Base-by-base conservation (phyloP, 2,113 vertebrate species). In the Opisthocomus hoazin region DNA sequence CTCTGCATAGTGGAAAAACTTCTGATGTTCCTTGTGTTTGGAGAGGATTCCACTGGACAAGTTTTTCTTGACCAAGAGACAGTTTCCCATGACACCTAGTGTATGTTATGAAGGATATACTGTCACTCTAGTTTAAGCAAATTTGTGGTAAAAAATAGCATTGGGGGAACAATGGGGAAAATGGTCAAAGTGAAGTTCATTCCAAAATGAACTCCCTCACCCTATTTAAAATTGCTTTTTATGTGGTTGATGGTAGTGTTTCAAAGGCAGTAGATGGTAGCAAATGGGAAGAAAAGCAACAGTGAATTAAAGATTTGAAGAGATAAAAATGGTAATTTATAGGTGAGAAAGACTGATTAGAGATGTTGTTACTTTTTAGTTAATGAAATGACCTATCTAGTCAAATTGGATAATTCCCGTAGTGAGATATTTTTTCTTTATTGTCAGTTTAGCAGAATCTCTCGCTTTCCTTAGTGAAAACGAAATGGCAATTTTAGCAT, bases 401-500 rank as follows among this genome's bases (percentile, higher is more conserved):
- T 92, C 94, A 96, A 89, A 82, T 63, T 74, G 84, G 77, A 43
- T 93, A 79, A 66, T 76, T 66, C 56, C 65, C 0, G 0, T 81
- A 95, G 88, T 84, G 83, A 94, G 79, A 51, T 80, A 74, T 90
- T 86, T 92, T 93, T 86, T 81, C 82, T 96, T 92, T 90, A 85
- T 91, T 96, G 86, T 94, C 77, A 91, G 48, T 78, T 96, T 93
- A 93, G 69, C 76, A 92, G 84, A 91, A 92, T 79, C 51, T 92
- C 53, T 92, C 46, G 94, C 78, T 83, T 91, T 90, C 88, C 50
- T 95, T 27, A 82, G 80, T 82, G 84, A 71, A 91, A 78, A 51
- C 2, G 27, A 86, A 95, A 87, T 76, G 56, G 76, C 88, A 96
- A 96, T 96, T 96, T 96, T 96, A 96, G 80, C 90, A 81, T 96